Percentiles rank a stretch among this genome's conserved stretches.
These are phyloP conservation scores for Enoplosus armatus DNA, from an alignment of 2,797 vertebrate genomes.

Conservation along the genomic window DNA sequence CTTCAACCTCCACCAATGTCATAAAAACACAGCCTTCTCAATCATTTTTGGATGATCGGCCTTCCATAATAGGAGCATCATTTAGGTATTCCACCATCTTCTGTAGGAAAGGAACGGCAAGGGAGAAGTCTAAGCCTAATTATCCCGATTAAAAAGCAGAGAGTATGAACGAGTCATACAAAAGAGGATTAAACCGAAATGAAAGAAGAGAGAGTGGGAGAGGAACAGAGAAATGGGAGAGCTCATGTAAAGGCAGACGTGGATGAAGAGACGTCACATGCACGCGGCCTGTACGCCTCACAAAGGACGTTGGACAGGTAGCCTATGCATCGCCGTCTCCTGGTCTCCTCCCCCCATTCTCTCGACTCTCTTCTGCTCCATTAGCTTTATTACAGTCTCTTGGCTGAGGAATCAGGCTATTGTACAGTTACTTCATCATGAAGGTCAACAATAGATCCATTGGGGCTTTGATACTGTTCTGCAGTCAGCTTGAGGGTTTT, in stretches of 20 bases:
- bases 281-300: constrained; percentile 9
- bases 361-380: constrained; percentile 50
- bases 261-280: constrained; percentile 36
- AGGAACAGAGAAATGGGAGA: constrained; percentile 23
- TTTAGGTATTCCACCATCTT: constrained; percentile 50
- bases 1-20: constrained; percentile 40
- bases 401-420: constrained; percentile 49
- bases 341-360: constrained; percentile 43
- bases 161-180: constrained; percentile 66
- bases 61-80: constrained; percentile 31
- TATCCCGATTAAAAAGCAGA: constrained; percentile 71
- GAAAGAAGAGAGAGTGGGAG: constrained; percentile 55
- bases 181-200: constrained; percentile 74
- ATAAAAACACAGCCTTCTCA: constrained; percentile 40
- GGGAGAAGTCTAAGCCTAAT: constrained; percentile 68
- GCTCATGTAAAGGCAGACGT: constrained; percentile 34
- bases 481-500: constrained; percentile 3
- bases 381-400: constrained; percentile 70
- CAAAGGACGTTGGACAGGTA: constrained; percentile 34
- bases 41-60: constrained; percentile 38
- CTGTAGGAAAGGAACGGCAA: constrained; percentile 30
- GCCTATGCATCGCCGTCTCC: constrained; percentile 32
- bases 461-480: constrained; percentile 25
- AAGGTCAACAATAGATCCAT: constrained; percentile 66
- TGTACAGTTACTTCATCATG: constrained; percentile 54